A percentile compares a stretch with the other conserved stretches of the same genome.
Evolutionary conservation across 2,797 vertebrate species (phyloP).

Genomic region (Neosalanx taihuensis): DNA sequence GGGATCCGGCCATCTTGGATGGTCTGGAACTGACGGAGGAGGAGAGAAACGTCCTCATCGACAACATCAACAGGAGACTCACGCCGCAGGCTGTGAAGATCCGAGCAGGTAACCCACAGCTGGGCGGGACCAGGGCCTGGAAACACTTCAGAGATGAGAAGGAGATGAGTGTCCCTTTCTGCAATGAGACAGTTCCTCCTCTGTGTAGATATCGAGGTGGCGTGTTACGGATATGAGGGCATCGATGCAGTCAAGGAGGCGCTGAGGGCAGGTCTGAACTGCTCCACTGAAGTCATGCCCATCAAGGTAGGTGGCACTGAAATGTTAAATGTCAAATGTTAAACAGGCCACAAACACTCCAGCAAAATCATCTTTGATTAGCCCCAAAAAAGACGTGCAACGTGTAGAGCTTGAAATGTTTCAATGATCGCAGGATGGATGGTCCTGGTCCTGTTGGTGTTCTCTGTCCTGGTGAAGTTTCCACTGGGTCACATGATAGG

Average conservation of each 20-base stretch:
- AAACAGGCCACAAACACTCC: too few relatives aligned
- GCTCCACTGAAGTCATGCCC: conserved; percentile 96
- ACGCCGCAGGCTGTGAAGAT: conserved; percentile 99
- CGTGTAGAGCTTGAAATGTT: too few relatives aligned
- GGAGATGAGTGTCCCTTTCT: too few relatives aligned
- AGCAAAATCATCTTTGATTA: too few relatives aligned
- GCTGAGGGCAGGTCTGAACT: conserved; percentile 88
- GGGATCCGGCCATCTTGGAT: conserved; percentile 92
- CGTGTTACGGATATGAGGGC: conserved; percentile 97
- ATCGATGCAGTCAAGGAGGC: conserved; percentile 98
- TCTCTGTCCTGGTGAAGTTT: too few relatives aligned
- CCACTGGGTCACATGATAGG: too few relatives aligned
- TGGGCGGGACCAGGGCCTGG: too few relatives aligned
- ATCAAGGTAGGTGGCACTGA: conserved; percentile 80
- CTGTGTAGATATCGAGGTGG: conserved; percentile 93
- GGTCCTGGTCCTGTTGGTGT: too few relatives aligned
- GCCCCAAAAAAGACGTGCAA: too few relatives aligned
- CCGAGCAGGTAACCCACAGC: conserved; percentile 81
- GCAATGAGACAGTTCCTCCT: not conserved
- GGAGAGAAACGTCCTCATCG: conserved; percentile 88
- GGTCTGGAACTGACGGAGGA: conserved; percentile 91
- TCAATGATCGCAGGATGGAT: too few relatives aligned
- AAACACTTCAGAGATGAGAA: too few relatives aligned
- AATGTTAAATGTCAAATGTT: too few relatives aligned
- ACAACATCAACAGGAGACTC: conserved; percentile 97